Conservation (phyloP, 1,140 invertebrate genomes). For the Antheraea pernyi region DNA sequence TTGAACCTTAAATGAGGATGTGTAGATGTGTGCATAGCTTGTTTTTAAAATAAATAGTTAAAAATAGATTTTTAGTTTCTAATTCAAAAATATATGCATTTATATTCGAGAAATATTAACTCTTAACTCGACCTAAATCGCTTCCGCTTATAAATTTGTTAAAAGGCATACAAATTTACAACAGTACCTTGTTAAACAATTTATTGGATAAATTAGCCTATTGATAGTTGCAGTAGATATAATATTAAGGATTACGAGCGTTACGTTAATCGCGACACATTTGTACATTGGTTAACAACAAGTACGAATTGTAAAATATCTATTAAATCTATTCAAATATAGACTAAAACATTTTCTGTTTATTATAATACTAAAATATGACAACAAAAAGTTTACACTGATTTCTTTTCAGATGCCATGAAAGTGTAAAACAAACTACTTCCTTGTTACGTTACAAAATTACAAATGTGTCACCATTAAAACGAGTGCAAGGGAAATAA, state of each 20-base stretch:
- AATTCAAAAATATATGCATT: too few relatives aligned
- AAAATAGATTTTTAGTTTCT: too few relatives aligned
- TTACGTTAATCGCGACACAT: slow-evolving; percentile 22
- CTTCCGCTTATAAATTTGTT: slow-evolving; percentile 34
- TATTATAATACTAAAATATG: too few relatives aligned
- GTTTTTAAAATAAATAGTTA: too few relatives aligned
- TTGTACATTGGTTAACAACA: too few relatives aligned
- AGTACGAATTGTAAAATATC: too few relatives aligned
- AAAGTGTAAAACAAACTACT: neutral
- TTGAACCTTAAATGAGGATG: too few relatives aligned
- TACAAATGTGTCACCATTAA: slow-evolving; percentile 14
- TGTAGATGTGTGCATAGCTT: too few relatives aligned
- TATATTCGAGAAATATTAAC: neutral
- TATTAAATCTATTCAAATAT: too few relatives aligned
- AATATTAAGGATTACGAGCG: slow-evolving; percentile 22
- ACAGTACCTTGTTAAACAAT: slow-evolving; percentile 44
- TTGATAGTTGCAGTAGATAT: slow-evolving; percentile 51
- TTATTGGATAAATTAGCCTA: slow-evolving; percentile 49
- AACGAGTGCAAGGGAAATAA: slow-evolving; percentile 2
- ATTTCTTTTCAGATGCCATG: neutral
- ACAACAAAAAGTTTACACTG: too few relatives aligned
- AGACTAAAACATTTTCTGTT: too few relatives aligned
- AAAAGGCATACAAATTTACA: neutral
- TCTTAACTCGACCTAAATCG: neutral
- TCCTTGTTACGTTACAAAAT: neutral